These are phyloP conservation scores for Megaptera novaeangliae DNA, from an alignment of 2,113 vertebrate genomes.

Conservation along the genomic window DNA sequence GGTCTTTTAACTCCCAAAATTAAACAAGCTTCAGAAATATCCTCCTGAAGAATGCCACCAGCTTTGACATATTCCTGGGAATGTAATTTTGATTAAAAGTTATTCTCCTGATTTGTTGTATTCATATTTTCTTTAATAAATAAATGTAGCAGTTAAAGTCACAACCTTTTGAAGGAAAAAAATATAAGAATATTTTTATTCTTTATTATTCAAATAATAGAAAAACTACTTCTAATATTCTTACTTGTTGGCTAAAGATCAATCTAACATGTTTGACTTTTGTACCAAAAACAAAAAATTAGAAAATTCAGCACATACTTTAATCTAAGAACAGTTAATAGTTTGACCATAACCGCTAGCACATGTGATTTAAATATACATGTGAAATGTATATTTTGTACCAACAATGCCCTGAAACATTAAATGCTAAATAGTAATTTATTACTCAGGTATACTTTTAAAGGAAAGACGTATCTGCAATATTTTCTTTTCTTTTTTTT, in stretches of 20 bases:
- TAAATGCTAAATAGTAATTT: neutral
- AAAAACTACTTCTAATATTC: neutral
- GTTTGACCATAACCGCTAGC: neutral
- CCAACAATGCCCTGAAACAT: neutral
- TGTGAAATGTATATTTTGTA: neutral
- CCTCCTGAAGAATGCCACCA: conserved; percentile 93
- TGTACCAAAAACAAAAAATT: neutral
- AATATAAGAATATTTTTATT: no score
- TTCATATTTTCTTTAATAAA: neutral
- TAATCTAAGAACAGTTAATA: neutral
- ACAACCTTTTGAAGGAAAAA: neutral
- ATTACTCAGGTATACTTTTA: neutral
- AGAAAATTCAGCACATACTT: neutral
- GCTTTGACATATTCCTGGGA: conserved; percentile 92
- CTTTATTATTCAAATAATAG: neutral
- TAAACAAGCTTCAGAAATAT: conserved; percentile 93
- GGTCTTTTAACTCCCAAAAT: conserved; percentile 96
- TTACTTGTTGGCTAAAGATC: neutral
- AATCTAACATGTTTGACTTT: neutral
- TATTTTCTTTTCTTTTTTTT: neutral
- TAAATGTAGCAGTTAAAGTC: neutral
- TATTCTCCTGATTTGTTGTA: neutral
- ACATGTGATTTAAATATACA: neutral
- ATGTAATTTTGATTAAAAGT: conserved; percentile 28
- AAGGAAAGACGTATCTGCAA: neutral